phyloP scores from a whole-genome alignment of 2,797 vertebrate species.

The Geotria australis region DNA sequence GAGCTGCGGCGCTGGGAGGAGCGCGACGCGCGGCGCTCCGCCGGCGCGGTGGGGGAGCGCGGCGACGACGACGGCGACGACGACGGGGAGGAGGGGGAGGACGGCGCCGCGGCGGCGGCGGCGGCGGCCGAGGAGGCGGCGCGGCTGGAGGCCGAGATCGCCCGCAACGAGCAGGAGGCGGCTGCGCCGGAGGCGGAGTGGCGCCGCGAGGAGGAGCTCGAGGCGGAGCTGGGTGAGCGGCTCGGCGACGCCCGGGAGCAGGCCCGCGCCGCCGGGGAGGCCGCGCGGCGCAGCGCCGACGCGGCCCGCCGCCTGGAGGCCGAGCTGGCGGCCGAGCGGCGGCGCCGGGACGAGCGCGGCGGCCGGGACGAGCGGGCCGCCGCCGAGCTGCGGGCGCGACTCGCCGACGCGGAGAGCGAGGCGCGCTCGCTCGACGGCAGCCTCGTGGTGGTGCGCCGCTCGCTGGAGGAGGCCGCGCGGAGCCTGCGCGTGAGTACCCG shows the following conservation, averaged over 20 bases:
- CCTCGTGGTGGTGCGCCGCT: background rate
- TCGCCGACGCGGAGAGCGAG: background rate
- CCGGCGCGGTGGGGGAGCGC: constrained; percentile 29
- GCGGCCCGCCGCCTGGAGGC: background rate
- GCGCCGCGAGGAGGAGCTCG: constrained; percentile 76
- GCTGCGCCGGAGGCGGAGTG: constrained; percentile 90
- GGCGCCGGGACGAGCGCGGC: background rate
- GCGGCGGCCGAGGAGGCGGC: constrained; percentile 53
- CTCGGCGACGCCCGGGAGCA: constrained; percentile 46
- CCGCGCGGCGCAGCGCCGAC: background rate
- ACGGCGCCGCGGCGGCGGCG: constrained; percentile 78
- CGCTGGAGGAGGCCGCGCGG: too few species aligned
- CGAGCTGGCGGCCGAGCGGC: background rate
- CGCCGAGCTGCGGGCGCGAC: background rate
- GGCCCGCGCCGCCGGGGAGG: constrained; percentile 31
- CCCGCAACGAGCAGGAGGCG: constrained; percentile 64
- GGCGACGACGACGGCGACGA: constrained; percentile 60
- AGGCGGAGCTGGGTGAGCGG: constrained; percentile 67
- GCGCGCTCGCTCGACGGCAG: background rate
- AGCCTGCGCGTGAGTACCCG: too few species aligned
- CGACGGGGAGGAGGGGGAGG: constrained; percentile 87
- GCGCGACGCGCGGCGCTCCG: constrained; percentile 9
- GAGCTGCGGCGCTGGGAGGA: constrained; percentile 46
- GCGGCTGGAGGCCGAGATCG: constrained; percentile 54
- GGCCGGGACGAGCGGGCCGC: too few species aligned